Base-by-base conservation (phyloP, 1,140 invertebrate species). In the Drosophila seguyi region DNA sequence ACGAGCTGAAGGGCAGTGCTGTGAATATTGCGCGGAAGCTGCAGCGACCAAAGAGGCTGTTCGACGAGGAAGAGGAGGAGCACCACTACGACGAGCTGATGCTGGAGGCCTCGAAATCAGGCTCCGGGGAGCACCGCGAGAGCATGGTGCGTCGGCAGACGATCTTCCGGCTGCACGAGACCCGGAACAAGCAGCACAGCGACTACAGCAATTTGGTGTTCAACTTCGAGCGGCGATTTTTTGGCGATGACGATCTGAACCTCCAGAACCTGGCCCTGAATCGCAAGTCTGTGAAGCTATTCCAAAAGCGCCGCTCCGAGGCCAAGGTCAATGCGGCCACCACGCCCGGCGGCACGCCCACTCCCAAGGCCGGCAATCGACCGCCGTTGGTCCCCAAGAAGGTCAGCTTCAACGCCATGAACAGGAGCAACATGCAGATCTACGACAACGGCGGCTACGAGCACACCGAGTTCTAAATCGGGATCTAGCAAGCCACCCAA, bases 11-110 rank as follows among this genome's bases (percentile, higher is more conserved):
- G 39, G 94, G 93, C 29, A 93, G 95, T 67, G 94, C 94, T 0
- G 92, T 95, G 8, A 94, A 95, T 61, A 95, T 96, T 42, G 95
- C 94, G 0, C 92, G 94, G 52, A 93, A 94, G 18, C 77, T 96
- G 20, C 95, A 96, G 79, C 92, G 91, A 14, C 91, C 93, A 22
- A 91, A 87, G 86, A 81, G 92, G 14, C 72, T 93, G 6, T 93
- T 93, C 25, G 93, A 93, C 16, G 92, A 92, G 6, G 92, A 93
- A 25, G 92, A 93, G 25, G 91, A 93, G 14, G 85, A 92, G 8
- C 66, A 73, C 31, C 74, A 85, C 8, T 88, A 85, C n/a, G 73
- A 74, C 13, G 81, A 84, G 14, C 18, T 82, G 4, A 20, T 55
- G 34, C 11, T 63, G 34, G 44, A 67, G n/a, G 42, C 66, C 13